A percentile compares a stretch with the other conserved stretches of the same genome.
Conservation (phyloP, 2,888 invertebrate species). For the Lypha dubia region DNA sequence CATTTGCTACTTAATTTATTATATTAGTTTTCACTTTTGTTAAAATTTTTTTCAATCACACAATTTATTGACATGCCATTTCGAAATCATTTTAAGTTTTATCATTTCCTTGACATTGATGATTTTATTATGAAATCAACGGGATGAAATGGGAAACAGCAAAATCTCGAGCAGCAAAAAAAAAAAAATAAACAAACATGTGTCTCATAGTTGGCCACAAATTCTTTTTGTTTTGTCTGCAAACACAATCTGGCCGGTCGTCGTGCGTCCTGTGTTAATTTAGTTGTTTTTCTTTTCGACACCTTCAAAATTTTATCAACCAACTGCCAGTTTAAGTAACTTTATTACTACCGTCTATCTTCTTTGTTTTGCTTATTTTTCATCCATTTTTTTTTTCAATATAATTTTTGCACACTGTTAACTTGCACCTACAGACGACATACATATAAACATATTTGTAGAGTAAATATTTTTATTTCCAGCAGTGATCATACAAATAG, state of each 20-base stretch:
- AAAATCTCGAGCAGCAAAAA: neutral
- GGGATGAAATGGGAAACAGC: neutral
- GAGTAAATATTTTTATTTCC: constrained; percentile 4
- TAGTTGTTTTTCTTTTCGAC: constrained; percentile 60
- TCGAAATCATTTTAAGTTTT: constrained; percentile 44
- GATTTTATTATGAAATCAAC: constrained; percentile 61
- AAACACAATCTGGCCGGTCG: neutral
- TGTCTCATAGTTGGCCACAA: constrained; percentile 18
- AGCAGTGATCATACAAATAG: neutral
- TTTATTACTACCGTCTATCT: constrained; percentile 68
- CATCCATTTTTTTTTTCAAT: constrained; percentile 13
- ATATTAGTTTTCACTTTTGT: constrained; percentile 44
- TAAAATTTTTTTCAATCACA: neutral
- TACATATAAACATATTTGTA: neutral
- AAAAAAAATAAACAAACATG: no score
- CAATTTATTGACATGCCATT: constrained; percentile 46
- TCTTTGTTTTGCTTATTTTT: neutral
- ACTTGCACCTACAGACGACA: neutral
- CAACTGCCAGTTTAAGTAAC: constrained; percentile 65
- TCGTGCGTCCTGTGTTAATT: constrained; percentile 9
- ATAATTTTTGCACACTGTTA: neutral
- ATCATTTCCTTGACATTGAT: constrained; percentile 69
- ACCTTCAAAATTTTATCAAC: constrained; percentile 70
- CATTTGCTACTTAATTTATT: constrained; percentile 58
- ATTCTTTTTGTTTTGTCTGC: neutral